phyloP scores from a whole-genome alignment of 2,797 vertebrate genomes.

The Enoplosus armatus region DNA sequence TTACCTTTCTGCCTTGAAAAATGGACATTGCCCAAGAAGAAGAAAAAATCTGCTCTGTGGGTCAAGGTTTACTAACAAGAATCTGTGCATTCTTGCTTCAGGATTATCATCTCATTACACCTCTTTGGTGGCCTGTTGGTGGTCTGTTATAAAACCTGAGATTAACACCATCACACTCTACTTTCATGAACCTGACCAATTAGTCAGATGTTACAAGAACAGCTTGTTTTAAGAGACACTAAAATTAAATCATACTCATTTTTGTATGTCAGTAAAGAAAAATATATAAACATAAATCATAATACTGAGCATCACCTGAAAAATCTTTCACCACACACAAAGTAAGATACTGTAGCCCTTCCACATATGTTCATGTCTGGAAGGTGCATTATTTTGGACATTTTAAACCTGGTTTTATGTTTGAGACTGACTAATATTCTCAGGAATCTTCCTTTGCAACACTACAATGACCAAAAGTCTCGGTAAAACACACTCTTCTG shows the following conservation, averaged over 20 bases:
- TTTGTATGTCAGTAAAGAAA: not conserved
- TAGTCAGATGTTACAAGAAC: not conserved
- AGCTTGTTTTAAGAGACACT: not conserved
- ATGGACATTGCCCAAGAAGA: slow-evolving; percentile 50
- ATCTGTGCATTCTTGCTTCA: slow-evolving; percentile 39
- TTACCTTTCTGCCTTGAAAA: slow-evolving; percentile 61
- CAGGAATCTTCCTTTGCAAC: not conserved
- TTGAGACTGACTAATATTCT: not conserved
- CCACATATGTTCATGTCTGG: not conserved
- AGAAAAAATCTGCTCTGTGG: slow-evolving; percentile 23
- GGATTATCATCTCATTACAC: slow-evolving; percentile 56
- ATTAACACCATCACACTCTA: not conserved
- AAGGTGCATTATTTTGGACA: not conserved
- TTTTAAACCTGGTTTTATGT: not conserved
- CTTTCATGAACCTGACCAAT: not conserved
- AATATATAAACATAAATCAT: not conserved
- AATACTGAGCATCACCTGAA: no score
- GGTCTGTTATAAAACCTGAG: slow-evolving; percentile 41
- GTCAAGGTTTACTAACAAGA: slow-evolving; percentile 50
- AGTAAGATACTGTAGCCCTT: not conserved
- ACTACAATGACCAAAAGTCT: not conserved
- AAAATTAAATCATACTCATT: not conserved
- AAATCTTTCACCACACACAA: not conserved
- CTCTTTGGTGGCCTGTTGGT: slow-evolving; percentile 46
- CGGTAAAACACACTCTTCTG: not conserved